A percentile compares a stretch with the other conserved stretches of the same genome.
Evolutionary conservation across 2,797 vertebrate species (phyloP).

Genomic region (Rachycentron canadum): DNA sequence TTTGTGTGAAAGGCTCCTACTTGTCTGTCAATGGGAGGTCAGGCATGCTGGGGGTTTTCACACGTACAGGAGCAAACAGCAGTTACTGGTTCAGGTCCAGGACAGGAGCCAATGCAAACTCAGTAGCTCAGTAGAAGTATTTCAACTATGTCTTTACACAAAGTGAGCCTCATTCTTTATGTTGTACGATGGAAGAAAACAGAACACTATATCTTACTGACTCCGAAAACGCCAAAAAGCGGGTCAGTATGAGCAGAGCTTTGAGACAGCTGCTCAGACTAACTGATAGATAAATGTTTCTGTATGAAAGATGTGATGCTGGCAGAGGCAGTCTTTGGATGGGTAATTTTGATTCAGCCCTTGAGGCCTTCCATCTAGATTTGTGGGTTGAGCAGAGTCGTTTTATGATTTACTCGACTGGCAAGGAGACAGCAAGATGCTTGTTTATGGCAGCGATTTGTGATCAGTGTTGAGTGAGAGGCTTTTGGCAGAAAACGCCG

Average conservation of each 20-base stretch:
- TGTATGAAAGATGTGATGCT: constrained; percentile 51
- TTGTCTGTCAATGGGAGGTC: constrained; percentile 71
- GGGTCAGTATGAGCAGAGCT: constrained; percentile 24
- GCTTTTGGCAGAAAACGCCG: constrained; percentile 68
- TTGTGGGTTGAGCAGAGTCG: constrained; percentile 54
- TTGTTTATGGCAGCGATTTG: constrained; percentile 72
- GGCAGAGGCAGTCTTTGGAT: constrained; percentile 49
- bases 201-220: constrained; percentile 27
- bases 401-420: constrained; percentile 70
- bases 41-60: constrained; percentile 65
- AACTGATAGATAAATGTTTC: constrained; percentile 58
- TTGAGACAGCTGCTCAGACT: constrained; percentile 38
- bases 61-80: constrained; percentile 59
- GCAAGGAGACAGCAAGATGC: constrained; percentile 59
- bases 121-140: constrained; percentile 45
- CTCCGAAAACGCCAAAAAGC: constrained; percentile 11
- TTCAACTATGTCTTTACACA: constrained; percentile 57
- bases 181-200: constrained; percentile 49
- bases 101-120: constrained; percentile 60
- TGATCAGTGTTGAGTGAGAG: constrained; percentile 57
- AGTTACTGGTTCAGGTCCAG: constrained; percentile 53
- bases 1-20: constrained; percentile 62
- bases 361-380: constrained; percentile 63
- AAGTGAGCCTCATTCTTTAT: constrained; percentile 38
- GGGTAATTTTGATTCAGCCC: constrained; percentile 52